These are phyloP conservation scores for Thomomys bottae DNA, from an alignment of 2,113 vertebrate genomes.

Conservation along the genomic window DNA sequence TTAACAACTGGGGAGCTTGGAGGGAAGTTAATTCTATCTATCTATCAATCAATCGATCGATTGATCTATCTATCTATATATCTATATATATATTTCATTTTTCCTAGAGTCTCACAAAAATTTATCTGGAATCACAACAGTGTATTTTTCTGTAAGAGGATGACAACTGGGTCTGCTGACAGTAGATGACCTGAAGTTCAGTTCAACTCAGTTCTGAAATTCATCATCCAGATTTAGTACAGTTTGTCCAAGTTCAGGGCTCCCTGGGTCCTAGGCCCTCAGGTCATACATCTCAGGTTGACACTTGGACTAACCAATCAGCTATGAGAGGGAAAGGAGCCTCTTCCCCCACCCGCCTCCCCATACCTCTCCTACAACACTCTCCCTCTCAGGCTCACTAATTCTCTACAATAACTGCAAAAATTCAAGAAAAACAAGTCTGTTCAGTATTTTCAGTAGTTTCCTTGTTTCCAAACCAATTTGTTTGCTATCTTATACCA, in stretches of 20 bases:
- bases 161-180: background rate
- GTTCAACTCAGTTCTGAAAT: background rate
- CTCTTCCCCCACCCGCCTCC: too few relatives aligned
- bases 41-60: too few relatives aligned
- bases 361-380: background rate
- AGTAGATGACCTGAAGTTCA: background rate
- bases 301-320: background rate
- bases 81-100: too few relatives aligned
- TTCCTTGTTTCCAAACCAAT: too few relatives aligned
- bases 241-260: too few relatives aligned
- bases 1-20: background rate
- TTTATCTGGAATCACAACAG: background rate
- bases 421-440: background rate
- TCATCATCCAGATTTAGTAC: background rate
- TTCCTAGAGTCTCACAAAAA: background rate
- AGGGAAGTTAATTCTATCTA: background rate
- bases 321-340: background rate
- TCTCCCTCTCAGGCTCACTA: background rate
- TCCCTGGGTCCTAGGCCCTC: too few relatives aligned
- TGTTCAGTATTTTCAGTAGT: background rate
- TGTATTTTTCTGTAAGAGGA: too few relatives aligned
- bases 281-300: background rate
- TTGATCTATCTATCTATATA: too few relatives aligned
- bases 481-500: too few relatives aligned
- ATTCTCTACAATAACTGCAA: constrained; percentile 10